phyloP scores from a whole-genome alignment of 2,113 vertebrate genomes.

The Rhinolophus ferrumequinum region DNA sequence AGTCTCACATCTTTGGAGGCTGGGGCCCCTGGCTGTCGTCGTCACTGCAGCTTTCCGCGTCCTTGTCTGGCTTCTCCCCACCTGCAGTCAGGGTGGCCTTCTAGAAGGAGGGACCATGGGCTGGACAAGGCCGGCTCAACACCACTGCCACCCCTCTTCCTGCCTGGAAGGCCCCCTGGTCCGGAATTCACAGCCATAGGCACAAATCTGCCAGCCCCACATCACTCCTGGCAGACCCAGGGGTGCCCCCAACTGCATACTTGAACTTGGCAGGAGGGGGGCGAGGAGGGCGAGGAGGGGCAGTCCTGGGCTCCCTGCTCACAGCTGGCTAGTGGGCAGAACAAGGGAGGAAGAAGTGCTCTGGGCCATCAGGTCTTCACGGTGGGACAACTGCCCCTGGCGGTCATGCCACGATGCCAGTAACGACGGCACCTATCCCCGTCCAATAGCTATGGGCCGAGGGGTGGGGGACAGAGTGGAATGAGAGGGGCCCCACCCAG shows the following conservation, averaged over 20 bases:
- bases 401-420: neutral
- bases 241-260: neutral
- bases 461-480: neutral
- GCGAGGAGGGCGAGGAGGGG: neutral
- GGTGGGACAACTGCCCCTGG: neutral
- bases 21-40: constrained; percentile 77
- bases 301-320: neutral
- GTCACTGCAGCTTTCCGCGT: constrained; percentile 82
- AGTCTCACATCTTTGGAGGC: constrained; percentile 67
- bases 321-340: neutral
- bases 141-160: neutral
- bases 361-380: neutral
- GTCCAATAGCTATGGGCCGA: neutral
- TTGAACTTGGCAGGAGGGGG: neutral
- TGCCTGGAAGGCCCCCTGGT: neutral
- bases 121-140: neutral
- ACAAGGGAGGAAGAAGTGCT: neutral
- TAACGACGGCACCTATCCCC: neutral
- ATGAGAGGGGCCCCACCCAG: neutral
- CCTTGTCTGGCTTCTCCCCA: constrained; percentile 83
- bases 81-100: constrained; percentile 88
- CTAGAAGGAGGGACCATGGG: constrained; percentile 77
- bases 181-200: neutral
- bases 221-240: neutral
- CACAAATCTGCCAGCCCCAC: neutral